Evolutionary conservation across 2,797 vertebrate species (phyloP), one percentile per base, ranked within the genome.

Genomic region (Propithecus deckenii): DNA sequence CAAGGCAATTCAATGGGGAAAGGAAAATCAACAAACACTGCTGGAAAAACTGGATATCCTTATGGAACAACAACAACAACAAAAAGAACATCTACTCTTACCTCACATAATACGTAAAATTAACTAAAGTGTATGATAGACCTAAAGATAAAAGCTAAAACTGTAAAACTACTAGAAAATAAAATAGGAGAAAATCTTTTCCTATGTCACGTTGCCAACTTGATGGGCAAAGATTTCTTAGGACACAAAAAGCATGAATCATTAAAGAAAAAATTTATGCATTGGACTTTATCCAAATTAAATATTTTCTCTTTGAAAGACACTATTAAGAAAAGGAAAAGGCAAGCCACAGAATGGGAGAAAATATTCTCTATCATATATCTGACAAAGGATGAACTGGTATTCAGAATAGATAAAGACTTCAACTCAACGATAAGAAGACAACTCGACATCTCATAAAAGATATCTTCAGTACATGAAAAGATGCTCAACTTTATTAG

Each of bases 241-340:
- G 32, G 20, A 78, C 7, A 71, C 52, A 84, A 89, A 80, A 92
- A 23, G 4, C 2, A 85, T 87, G 41, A 88, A 43, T 79, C 41
- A 50, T 63, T n/a, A 91, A 79, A 69, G 23, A 50, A 79, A 91
- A 87, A 63, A 74, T 28, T 41, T 50, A 67, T 75, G 41, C 89
- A 80, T 91, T 69, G 1, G 35, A 55, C 13, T 75, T 85, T 12
- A 52, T 72, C 15, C 84, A 85, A 79, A 48, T 69, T 18, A 94
- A 92, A 69, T 63, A 22, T 69, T 89, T 94, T 88, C 65, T 91
- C 20, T 85, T 91, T 94, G 92, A 65, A 88, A 94, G 48, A 80
- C 2, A 65, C 9, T 79, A 55, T 65, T 48, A 71, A 84, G 10
- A 88, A 74, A 85, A 83, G 75, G 30, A 71, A 61, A 88, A 76